A percentile compares a stretch with the other conserved stretches of the same genome.
Conservation (phyloP, 1,140 invertebrate species). For the Trachelipus rathkii region DNA sequence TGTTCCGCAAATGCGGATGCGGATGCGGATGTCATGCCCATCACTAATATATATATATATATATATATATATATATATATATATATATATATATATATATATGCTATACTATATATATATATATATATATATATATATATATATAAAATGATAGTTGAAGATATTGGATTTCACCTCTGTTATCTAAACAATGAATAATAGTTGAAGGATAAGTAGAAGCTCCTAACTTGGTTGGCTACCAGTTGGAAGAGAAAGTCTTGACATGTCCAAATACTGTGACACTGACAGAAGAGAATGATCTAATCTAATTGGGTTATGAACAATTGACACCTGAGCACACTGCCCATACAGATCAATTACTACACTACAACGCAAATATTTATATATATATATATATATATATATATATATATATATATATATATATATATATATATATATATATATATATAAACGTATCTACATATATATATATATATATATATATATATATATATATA, state of each 20-base stretch:
- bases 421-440: constrained; percentile 4
- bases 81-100: too few relatives aligned
- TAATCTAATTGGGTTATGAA: constrained; percentile 46
- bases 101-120: too few relatives aligned
- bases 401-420: constrained; percentile 5
- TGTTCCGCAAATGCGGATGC: too few relatives aligned
- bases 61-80: too few relatives aligned
- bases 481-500: too few relatives aligned
- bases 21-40: too few relatives aligned
- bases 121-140: too few relatives aligned
- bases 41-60: constrained; percentile 46
- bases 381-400: background rate
- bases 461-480: background rate
- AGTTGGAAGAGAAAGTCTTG: constrained; percentile 36
- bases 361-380: constrained; percentile 70
- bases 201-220: too few relatives aligned
- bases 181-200: too few relatives aligned
- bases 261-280: constrained; percentile 40
- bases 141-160: too few relatives aligned
- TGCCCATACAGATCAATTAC: constrained; percentile 92
- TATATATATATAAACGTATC: background rate
- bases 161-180: constrained; percentile 14
- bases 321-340: constrained; percentile 76
- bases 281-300: constrained; percentile 43
- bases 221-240: constrained; percentile 33